Base-by-base conservation (phyloP, 2,888 invertebrate species). In the Aquatica leii region DNA sequence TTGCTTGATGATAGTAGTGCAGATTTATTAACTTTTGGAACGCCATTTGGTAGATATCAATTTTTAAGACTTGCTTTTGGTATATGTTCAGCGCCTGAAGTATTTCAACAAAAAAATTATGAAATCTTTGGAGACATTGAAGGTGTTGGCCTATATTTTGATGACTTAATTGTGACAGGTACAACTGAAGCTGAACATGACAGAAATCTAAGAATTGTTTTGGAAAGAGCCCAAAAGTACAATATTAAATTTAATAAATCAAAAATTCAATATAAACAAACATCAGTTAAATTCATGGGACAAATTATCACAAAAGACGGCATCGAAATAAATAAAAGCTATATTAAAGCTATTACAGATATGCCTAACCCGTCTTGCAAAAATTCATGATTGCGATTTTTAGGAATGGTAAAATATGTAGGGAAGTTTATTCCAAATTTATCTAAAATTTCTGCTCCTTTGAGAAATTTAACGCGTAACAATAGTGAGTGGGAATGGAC, bases 121-220 rank as follows among this genome's bases (percentile, higher is more conserved):
- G 37, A 58, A 48, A 68, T 67, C 11, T 72, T 74, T 60, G 73
- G 70, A 43, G 71, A 73, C 14, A 68, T 71, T 24, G 56, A 58
- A 35, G 70, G 68, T 14, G 68, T 74, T 6, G 54, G 56, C 17
- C 48, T 74, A 2, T 74, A 74, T 61, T 69, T 74, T 55, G 73
- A 75, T 64, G 73, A 75, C 61, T 11, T 72, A 5, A 65, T 73
- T n/a, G 61, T 69, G 11, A 54, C 62, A 34, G 70, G 65, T 3
- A 20, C 40, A 54, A 43, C 31, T 50, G 60, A 66, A 41, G 46
- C 55, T 8, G 65, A 66, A 49, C 71, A 67, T 59, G 61, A 65
- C 43, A 3, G 35, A 48, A 62, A 46, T 31, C 15, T 40, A 6
- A 67, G 40, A 15, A 8, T 12, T 15, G 37, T 31, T 46, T 62